Conservation (phyloP, 2,888 invertebrate genomes). For the Lycophotia porphyrea region DNA sequence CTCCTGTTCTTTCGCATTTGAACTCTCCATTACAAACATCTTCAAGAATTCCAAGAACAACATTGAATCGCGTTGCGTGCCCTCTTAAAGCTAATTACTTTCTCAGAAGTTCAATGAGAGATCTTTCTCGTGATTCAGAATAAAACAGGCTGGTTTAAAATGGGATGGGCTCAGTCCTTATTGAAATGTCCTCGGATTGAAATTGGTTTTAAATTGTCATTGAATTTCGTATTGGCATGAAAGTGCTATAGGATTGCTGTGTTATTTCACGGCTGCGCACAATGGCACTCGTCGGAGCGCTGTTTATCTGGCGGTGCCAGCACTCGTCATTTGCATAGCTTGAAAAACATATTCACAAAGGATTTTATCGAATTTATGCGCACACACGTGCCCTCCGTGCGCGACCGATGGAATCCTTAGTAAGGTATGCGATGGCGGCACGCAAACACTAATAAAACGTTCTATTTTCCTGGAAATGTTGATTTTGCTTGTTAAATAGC, state of each 20-base stretch:
- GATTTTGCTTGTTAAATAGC: slow-evolving; percentile 21
- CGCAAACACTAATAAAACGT: slow-evolving; percentile 59
- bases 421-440: slow-evolving; percentile 63
- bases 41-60: slow-evolving; percentile 46
- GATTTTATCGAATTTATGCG: slow-evolving; percentile 84
- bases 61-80: slow-evolving; percentile 26
- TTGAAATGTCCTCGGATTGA: slow-evolving; percentile 67
- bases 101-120: slow-evolving; percentile 59
- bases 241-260: slow-evolving; percentile 53
- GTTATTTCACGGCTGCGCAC: slow-evolving; percentile 62
- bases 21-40: slow-evolving; percentile 24
- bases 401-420: slow-evolving; percentile 74
- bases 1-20: not conserved
- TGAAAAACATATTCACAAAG: slow-evolving; percentile 75
- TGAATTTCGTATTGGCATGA: slow-evolving; percentile 58
- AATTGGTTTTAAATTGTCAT: slow-evolving; percentile 71
- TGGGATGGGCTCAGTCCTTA: slow-evolving; percentile 54
- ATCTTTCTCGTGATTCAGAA: slow-evolving; percentile 49
- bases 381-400: slow-evolving; percentile 75
- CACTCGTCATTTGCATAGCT: slow-evolving; percentile 74
- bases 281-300: slow-evolving; percentile 44
- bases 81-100: slow-evolving; percentile 64
- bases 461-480: slow-evolving; percentile 50
- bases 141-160: slow-evolving; percentile 54
- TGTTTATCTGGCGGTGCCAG: slow-evolving; percentile 72